Conservation (phyloP, 2,888 invertebrate species). For the Sesamia inferens region DNA sequence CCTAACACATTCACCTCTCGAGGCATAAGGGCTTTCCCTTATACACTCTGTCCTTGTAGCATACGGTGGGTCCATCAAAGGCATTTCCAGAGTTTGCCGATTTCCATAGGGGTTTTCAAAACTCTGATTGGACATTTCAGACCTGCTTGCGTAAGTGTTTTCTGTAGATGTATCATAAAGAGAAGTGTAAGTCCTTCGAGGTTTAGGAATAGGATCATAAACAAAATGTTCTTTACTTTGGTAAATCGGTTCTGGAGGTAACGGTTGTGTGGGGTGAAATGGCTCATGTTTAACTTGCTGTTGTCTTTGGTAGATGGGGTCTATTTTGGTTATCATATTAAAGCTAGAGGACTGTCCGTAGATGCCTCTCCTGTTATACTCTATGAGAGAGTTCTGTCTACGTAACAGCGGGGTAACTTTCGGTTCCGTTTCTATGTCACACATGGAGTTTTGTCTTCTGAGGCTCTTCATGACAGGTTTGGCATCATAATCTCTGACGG, state of each 20-base stretch:
- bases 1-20: constrained; percentile 63
- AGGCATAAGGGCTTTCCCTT: constrained; percentile 63
- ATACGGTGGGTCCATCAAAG: constrained; percentile 82
- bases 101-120: constrained; percentile 86
- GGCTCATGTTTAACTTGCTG: constrained; percentile 88
- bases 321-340: constrained; percentile 90
- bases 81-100: constrained; percentile 82
- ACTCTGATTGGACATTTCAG: constrained; percentile 84
- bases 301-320: constrained; percentile 89
- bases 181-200: constrained; percentile 87
- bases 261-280: constrained; percentile 86
- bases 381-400: constrained; percentile 89
- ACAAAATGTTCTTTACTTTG: constrained; percentile 88
- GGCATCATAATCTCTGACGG: constrained; percentile 86
- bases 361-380: constrained; percentile 86
- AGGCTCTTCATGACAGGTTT: constrained; percentile 83
- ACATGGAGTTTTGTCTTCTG: constrained; percentile 87
- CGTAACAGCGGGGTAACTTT: constrained; percentile 89
- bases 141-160: constrained; percentile 83
- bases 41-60: constrained; percentile 74
- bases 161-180: constrained; percentile 86
- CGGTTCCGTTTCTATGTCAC: constrained; percentile 89
- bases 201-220: constrained; percentile 88
- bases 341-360: constrained; percentile 86
- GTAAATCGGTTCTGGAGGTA: constrained; percentile 89